Percentiles rank a stretch among this genome's conserved stretches.
phyloP scores from a whole-genome alignment of 2,888 invertebrate genomes.

The Ellobium chinense region DNA sequence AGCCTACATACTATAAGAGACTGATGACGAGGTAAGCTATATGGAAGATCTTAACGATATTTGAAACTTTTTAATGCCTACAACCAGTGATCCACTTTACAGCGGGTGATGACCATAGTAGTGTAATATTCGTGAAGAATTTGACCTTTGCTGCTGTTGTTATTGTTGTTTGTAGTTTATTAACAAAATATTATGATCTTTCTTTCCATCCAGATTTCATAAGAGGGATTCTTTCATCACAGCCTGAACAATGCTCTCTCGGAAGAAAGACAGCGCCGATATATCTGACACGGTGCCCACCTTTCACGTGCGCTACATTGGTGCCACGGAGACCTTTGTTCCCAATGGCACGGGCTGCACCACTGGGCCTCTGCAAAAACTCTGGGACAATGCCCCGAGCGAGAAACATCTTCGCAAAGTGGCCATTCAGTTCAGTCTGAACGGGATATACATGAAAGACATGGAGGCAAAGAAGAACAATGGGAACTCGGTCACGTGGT shows the following conservation, averaged over 20 bases:
- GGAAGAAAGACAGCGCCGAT: constrained; percentile 64
- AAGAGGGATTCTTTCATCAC: too few relatives aligned
- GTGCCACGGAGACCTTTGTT: constrained; percentile 64
- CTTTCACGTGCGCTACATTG: constrained; percentile 69
- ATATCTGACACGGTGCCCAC: constrained; percentile 71
- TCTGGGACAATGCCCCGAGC: constrained; percentile 71
- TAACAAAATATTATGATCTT: too few relatives aligned
- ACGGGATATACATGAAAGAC: constrained; percentile 60
- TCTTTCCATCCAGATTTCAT: too few relatives aligned
- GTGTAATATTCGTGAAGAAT: not conserved
- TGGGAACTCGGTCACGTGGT: constrained; percentile 42
- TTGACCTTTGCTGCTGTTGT: not conserved
- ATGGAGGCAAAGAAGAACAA: constrained; percentile 17
- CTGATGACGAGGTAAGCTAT: too few relatives aligned
- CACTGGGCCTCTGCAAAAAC: constrained; percentile 61
- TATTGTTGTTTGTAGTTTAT: too few relatives aligned
- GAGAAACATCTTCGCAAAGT: constrained; percentile 63
- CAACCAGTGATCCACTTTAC: too few relatives aligned
- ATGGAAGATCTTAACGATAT: too few relatives aligned
- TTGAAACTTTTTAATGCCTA: too few relatives aligned
- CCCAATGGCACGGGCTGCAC: constrained; percentile 70
- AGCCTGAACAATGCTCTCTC: constrained; percentile 61
- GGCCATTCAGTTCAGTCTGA: constrained; percentile 56
- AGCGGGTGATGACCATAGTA: too few relatives aligned
- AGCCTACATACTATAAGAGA: too few relatives aligned